Evolutionary conservation across 64 coral and sea anemone species (phyloP).

Genomic region (Montipora efflorescens): DNA sequence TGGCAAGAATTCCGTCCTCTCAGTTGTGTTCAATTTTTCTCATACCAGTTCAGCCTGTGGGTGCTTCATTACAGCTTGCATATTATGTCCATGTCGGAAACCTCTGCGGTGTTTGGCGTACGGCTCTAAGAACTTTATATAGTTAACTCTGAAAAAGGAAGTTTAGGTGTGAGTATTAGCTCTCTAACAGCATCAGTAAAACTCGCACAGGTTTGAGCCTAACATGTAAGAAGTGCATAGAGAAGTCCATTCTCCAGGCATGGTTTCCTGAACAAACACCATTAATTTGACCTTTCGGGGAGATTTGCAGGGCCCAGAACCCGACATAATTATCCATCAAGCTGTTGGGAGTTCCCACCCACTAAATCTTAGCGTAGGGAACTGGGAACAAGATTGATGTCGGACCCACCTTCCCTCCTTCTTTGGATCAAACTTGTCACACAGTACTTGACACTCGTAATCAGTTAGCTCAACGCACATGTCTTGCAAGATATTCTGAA

Average conservation of each 20-base stretch:
- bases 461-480: slow-evolving; percentile 88
- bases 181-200: too few species aligned
- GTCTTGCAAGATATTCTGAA: slow-evolving; percentile 84
- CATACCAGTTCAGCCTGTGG: slow-evolving; percentile 91
- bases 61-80: slow-evolving; percentile 93
- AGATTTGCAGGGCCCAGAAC: too few species aligned
- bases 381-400: too few species aligned
- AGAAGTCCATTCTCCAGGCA: too few species aligned
- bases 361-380: too few species aligned
- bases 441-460: slow-evolving; percentile 68
- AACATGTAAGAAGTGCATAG: too few species aligned
- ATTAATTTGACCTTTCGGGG: too few species aligned
- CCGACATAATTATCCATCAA: too few species aligned
- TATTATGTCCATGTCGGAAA: slow-evolving; percentile 87
- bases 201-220: too few species aligned
- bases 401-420: slow-evolving; percentile 75
- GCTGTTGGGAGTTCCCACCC: too few species aligned
- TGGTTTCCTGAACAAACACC: too few species aligned
- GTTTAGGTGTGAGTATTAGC: neutral
- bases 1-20: too few species aligned
- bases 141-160: slow-evolving; percentile 66
- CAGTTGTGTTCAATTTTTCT: neutral
- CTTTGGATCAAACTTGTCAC: slow-evolving; percentile 86
- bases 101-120: slow-evolving; percentile 71
- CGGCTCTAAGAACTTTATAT: slow-evolving; percentile 95